These are phyloP conservation scores for Vultur gryphus DNA, from an alignment of 2,797 vertebrate species.

Conservation along the genomic window DNA sequence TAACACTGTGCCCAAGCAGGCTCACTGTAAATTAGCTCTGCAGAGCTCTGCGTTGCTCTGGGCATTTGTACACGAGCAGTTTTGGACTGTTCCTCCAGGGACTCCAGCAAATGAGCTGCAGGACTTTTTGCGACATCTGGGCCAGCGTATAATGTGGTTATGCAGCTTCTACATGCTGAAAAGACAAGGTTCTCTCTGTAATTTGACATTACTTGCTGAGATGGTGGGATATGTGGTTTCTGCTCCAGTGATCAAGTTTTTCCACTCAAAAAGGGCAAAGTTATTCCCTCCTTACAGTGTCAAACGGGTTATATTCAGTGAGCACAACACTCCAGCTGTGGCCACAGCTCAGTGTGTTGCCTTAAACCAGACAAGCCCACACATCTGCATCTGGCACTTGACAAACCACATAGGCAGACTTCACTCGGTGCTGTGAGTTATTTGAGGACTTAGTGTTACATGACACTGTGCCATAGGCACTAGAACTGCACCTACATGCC, in stretches of 20 bases:
- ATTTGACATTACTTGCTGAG: background rate
- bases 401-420: background rate
- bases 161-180: background rate
- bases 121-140: background rate
- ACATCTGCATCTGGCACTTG: background rate
- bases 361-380: background rate
- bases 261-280: background rate
- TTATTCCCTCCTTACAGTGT: background rate
- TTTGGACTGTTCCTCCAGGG: rapidly evolving
- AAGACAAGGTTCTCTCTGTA: background rate
- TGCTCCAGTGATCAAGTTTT: background rate
- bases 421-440: background rate
- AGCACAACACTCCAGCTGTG: background rate
- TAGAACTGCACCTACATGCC: background rate
- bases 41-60: background rate
- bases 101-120: background rate
- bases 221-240: background rate
- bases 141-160: background rate
- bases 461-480: background rate
- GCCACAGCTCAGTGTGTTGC: background rate
- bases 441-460: background rate
- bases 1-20: background rate
- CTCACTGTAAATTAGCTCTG: background rate
- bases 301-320: background rate
- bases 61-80: rapidly evolving